A percentile compares a stretch with the other conserved stretches of the same genome.
Conservation (phyloP, 2,797 vertebrate species). For the Sebastes itinus region DNA sequence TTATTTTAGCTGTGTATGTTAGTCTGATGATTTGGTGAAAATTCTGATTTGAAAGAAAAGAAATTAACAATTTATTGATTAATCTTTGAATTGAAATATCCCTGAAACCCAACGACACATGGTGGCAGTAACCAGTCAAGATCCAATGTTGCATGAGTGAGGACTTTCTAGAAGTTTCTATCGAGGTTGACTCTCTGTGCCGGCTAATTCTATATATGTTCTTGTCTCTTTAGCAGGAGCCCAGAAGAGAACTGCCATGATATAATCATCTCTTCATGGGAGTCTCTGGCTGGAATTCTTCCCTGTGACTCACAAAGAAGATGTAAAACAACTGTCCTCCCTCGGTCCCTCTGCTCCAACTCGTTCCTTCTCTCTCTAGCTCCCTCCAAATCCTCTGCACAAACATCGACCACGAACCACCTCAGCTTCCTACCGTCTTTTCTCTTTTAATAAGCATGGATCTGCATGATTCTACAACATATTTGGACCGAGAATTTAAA, state of each 20-base stretch:
- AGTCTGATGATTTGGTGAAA: slow-evolving; percentile 20
- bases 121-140: slow-evolving; percentile 77
- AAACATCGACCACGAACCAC: slow-evolving; percentile 50
- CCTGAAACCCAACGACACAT: slow-evolving; percentile 12
- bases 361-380: slow-evolving; percentile 25
- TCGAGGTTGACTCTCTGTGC: slow-evolving; percentile 7
- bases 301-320: slow-evolving; percentile 63
- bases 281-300: slow-evolving; percentile 52
- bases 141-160: slow-evolving; percentile 79
- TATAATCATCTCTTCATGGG: slow-evolving; percentile 67
- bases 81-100: slow-evolving; percentile 8
- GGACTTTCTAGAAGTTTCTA: slow-evolving; percentile 61
- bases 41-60: neutral
- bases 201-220: slow-evolving; percentile 47
- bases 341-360: slow-evolving; percentile 39
- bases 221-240: slow-evolving; percentile 70
- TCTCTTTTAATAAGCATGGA: slow-evolving; percentile 69
- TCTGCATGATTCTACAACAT: slow-evolving; percentile 74
- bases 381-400: slow-evolving; percentile 7
- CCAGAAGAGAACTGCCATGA: slow-evolving; percentile 83
- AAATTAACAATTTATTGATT: slow-evolving; percentile 1
- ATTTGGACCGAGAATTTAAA: slow-evolving; percentile 50
- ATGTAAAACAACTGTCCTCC: slow-evolving; percentile 49
- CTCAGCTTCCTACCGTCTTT: slow-evolving; percentile 51
- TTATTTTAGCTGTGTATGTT: slow-evolving; percentile 13